Evolutionary conservation across 2,888 invertebrate genomes (phyloP).

Genomic region (Pachliopta kotzebuea): DNA sequence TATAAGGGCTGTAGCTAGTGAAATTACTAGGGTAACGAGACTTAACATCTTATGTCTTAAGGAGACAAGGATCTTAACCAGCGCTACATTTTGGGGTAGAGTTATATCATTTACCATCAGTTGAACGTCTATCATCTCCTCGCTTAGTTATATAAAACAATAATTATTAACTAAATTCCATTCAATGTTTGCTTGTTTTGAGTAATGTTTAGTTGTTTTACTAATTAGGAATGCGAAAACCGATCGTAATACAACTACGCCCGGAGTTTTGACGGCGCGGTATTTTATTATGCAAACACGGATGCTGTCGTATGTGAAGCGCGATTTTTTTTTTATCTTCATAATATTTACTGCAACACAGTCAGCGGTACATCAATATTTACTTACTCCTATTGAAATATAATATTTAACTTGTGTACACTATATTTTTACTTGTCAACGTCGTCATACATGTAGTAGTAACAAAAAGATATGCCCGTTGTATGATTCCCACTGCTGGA

Average conservation of each 20-base stretch:
- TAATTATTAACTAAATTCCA: background rate
- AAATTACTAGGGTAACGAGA: no score
- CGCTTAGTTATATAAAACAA: background rate
- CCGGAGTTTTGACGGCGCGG: constrained; percentile 17
- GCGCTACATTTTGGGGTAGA: no score
- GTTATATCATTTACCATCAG: no score
- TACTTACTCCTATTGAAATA: constrained; percentile 15
- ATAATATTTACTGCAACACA: constrained; percentile 25
- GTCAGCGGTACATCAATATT: constrained; percentile 22
- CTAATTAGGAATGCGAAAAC: constrained; percentile 11
- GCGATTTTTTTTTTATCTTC: constrained; percentile 22
- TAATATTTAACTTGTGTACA: constrained; percentile 1
- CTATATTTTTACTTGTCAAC: background rate
- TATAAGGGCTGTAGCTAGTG: no score
- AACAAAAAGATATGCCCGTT: background rate
- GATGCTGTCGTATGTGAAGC: constrained; percentile 20
- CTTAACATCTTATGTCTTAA: no score
- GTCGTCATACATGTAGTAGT: background rate
- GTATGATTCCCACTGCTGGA: no score
- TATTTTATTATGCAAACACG: constrained; percentile 26
- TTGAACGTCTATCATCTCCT: no score
- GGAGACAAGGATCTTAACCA: no score
- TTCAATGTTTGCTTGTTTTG: background rate
- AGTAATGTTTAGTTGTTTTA: background rate
- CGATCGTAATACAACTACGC: constrained; percentile 3